phyloP scores from a whole-genome alignment of 2,797 vertebrate genomes.

The Etheostoma nigrum region DNA sequence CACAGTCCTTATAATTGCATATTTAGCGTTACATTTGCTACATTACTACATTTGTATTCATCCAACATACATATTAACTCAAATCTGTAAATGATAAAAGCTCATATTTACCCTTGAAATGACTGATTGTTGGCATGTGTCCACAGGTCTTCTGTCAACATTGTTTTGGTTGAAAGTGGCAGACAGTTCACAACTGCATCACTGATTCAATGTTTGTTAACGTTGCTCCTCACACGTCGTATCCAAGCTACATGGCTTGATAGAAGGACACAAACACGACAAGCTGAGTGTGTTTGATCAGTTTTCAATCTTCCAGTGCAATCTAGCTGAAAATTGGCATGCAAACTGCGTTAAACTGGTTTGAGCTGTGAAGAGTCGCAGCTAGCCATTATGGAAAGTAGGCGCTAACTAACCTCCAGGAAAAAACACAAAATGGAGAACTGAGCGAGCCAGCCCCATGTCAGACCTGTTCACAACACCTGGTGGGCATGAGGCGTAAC shows the following conservation, averaged over 20 bases:
- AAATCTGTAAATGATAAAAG: not conserved
- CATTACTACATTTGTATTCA: fast-evolving
- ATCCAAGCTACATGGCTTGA: constrained; percentile 38
- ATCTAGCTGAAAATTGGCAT: constrained; percentile 21
- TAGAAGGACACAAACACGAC: not conserved
- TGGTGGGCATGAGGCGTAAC: constrained; percentile 43
- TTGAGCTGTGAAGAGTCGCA: constrained; percentile 49
- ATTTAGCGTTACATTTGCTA: not conserved
- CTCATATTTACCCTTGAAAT: constrained; percentile 78
- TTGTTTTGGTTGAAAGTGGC: constrained; percentile 82
- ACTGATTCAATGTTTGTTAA: constrained; percentile 57
- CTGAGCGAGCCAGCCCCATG: constrained; percentile 57
- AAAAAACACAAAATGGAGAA: constrained; percentile 91
- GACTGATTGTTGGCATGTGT: constrained; percentile 65
- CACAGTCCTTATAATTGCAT: not conserved
- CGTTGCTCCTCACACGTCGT: constrained; percentile 35
- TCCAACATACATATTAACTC: fast-evolving
- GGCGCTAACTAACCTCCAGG: constrained; percentile 85
- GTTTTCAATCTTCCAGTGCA: constrained; percentile 1
- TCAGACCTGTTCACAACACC: constrained; percentile 68
- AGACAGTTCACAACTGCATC: constrained; percentile 59
- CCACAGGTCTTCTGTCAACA: constrained; percentile 83
- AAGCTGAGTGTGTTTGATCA: not conserved
- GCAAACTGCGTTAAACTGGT: constrained; percentile 44
- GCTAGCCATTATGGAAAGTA: constrained; percentile 79